These are phyloP conservation scores for Emydura subglobosa DNA, from an alignment of 2,113 vertebrate genomes.

Conservation along the genomic window DNA sequence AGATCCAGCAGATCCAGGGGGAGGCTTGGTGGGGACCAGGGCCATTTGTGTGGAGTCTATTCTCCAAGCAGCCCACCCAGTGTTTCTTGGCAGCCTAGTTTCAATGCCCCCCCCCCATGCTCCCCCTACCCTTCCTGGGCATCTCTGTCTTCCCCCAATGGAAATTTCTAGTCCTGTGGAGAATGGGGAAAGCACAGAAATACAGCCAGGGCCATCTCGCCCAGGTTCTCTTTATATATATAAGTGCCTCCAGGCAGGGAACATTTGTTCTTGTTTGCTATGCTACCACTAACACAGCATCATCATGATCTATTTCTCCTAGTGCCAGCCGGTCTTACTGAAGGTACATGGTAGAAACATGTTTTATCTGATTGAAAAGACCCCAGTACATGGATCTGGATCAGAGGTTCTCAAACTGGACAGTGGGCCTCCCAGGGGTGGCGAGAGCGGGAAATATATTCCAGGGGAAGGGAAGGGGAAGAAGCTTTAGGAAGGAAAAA, in stretches of 20 bases:
- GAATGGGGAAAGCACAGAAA: not conserved
- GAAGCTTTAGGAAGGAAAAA: no score
- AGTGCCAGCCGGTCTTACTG: not conserved
- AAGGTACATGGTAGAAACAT: not conserved
- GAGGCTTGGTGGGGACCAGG: not conserved
- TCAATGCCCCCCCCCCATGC: not conserved
- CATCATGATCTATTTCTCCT: not conserved
- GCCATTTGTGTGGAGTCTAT: not conserved
- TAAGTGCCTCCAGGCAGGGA: not conserved
- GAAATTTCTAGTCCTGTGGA: not conserved
- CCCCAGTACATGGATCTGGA: accelerated
- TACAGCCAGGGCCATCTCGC: not conserved
- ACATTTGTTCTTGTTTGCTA: not conserved
- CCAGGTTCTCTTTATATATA: not conserved
- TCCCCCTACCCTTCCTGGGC: not conserved
- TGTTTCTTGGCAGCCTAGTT: not conserved
- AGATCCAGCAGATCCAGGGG: not conserved
- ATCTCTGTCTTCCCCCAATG: not conserved
- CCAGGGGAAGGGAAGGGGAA: no score
- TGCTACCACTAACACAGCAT: not conserved
- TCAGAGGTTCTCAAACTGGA: no score
- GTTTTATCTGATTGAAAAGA: not conserved
- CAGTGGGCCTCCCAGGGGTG: no score
- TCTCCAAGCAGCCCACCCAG: not conserved
- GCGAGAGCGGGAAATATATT: no score